phyloP scores from a whole-genome alignment of 1,140 invertebrate species.

The Bombus sibiricus region DNA sequence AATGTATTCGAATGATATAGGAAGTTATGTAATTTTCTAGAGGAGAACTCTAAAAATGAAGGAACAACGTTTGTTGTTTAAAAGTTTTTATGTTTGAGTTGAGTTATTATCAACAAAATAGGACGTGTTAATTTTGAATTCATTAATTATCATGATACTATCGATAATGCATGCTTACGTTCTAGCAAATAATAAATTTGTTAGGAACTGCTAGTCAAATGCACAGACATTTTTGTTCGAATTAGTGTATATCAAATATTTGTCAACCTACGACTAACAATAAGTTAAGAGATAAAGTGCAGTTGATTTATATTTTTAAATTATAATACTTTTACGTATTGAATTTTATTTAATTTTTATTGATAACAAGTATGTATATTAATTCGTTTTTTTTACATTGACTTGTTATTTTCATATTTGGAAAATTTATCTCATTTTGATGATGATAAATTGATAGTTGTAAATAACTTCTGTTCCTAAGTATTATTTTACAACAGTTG shows the following conservation, averaged over 20 bases:
- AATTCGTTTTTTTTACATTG: not conserved
- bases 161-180: not conserved
- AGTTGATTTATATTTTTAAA: conserved; percentile 7
- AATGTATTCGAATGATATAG: too few species aligned
- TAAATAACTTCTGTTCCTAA: conserved; percentile 8
- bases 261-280: not conserved
- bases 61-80: too few species aligned
- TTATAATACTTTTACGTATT: not conserved
- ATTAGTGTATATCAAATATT: not conserved
- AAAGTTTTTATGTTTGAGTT: too few species aligned
- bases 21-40: too few species aligned
- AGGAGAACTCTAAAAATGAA: too few species aligned
- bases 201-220: not conserved
- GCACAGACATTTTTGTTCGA: not conserved
- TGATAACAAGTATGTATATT: not conserved
- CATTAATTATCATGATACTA: too few species aligned
- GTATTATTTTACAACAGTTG: conserved; percentile 1
- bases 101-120: too few species aligned
- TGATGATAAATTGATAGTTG: not conserved
- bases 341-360: not conserved
- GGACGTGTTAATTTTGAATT: too few species aligned
- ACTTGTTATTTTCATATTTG: not conserved
- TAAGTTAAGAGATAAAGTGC: conserved; percentile 4
- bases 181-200: not conserved
- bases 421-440: not conserved